Percentiles rank a stretch among this genome's conserved stretches.
phyloP scores from a whole-genome alignment of 2,797 vertebrate species.

The Lophotriccus pileatus region DNA sequence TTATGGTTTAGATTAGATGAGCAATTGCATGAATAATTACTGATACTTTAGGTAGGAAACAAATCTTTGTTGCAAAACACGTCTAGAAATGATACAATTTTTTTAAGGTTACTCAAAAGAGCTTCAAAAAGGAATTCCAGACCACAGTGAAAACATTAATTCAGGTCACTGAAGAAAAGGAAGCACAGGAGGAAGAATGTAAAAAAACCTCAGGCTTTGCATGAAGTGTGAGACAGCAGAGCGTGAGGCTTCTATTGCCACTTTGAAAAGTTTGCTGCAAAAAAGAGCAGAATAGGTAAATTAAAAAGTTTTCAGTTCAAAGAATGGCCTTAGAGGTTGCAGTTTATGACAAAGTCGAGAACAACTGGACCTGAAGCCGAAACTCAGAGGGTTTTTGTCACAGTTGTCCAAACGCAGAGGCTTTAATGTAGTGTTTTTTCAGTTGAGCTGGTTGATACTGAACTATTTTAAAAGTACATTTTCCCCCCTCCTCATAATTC shows the following conservation, averaged over 20 bases:
- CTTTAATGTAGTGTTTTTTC: not conserved
- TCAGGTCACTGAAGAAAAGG: conserved; percentile 79
- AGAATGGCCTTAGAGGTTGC: not conserved
- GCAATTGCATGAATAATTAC: not conserved
- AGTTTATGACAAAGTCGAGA: not conserved
- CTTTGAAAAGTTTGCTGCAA: conserved; percentile 76
- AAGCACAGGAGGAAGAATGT: conserved; percentile 78
- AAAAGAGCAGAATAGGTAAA: conserved; percentile 81
- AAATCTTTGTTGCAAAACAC: not conserved
- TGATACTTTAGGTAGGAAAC: not conserved
- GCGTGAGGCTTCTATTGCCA: conserved; percentile 71
- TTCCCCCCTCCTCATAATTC: not conserved
- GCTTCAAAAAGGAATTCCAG: conserved; percentile 75
- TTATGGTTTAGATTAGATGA: not conserved
- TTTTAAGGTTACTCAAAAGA: conserved; percentile 74
- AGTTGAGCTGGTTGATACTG: not conserved
- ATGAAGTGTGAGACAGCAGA: conserved; percentile 75
- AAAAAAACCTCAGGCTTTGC: conserved; percentile 72
- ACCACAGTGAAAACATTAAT: conserved; percentile 71
- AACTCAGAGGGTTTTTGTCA: not conserved
- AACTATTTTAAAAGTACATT: not conserved
- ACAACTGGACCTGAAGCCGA: not conserved
- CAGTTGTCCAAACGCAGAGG: not conserved
- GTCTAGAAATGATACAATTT: not conserved
- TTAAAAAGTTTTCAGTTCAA: not conserved